A percentile compares a stretch with the other conserved stretches of the same genome.
Conservation (phyloP, 2,113 vertebrate species). For the Callocephalon fimbriatum region DNA sequence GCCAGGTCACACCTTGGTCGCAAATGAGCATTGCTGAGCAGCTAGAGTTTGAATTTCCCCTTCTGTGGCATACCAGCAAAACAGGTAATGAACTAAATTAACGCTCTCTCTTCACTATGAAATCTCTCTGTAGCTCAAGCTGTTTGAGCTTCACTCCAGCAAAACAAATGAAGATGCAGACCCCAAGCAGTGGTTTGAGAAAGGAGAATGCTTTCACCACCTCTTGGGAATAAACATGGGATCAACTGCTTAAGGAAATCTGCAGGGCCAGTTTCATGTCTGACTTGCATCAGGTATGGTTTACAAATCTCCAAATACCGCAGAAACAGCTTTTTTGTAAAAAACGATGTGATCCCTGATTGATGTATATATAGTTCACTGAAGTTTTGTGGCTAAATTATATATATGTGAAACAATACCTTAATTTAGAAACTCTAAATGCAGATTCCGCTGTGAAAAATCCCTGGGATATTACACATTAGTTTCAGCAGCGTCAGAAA, state of each 20-base stretch:
- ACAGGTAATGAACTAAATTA: neutral
- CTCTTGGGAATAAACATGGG: neutral
- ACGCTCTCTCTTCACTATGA: neutral
- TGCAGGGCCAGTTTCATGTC: neutral
- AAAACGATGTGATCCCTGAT: fast-evolving
- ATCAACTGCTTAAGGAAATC: neutral
- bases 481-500: neutral
- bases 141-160: neutral
- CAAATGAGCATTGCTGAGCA: neutral
- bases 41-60: neutral
- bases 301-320: neutral
- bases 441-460: neutral
- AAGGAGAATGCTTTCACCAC: too few relatives aligned
- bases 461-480: neutral
- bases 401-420: neutral
- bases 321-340: neutral
- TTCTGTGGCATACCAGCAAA: neutral
- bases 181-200: neutral
- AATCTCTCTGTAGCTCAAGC: neutral
- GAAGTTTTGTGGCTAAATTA: neutral
- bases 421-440: neutral
- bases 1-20: neutral
- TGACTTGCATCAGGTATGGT: neutral
- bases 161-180: neutral
- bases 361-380: neutral